Evolutionary conservation across 2,888 invertebrate genomes (phyloP), one percentile per base, ranked within the genome.

Genomic region (Aporophyla nigra): DNA sequence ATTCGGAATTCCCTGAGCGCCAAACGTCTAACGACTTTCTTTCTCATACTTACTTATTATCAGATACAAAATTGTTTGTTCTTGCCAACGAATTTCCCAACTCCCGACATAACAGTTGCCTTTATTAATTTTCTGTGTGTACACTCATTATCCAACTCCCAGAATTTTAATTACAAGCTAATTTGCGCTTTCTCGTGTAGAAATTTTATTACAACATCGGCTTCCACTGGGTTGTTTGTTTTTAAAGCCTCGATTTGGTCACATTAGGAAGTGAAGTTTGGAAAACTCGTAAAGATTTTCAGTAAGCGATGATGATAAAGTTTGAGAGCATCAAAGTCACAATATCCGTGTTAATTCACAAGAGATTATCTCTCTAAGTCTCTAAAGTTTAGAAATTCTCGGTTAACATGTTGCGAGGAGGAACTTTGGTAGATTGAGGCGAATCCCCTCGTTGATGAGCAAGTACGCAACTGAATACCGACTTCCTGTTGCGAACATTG

Each of bases 361-460:
- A 83, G 88, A 91, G 90, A 93, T 93, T 92, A 93, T 93, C 91
- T 91, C 92, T 92, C 91, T 89, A 90, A 93, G 91, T 90, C 90
- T 89, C 82, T 89, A 84, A 93, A 94, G 93, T 94, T 94, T 90
- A 90, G 91, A 92, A 93, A 91, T 93, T 93, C 87, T 87, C 87
- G 87, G 92, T 91, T 92, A 92, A 92, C 92, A 93, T 92, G 91
- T 92, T 92, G 90, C 90, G 83, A 89, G 83, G 93, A 88, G 90
- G 91, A 95, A 95, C 94, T 95, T 95, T 91, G 90, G 88, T 91
- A 90, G 92, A 94, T 95, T 93, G 93, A 91, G 88, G 92, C 89
- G 91, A 93, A 91, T 91, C 91, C 90, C 89, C 88, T 85, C 80
- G 89, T 90, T 92, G 92, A 93, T 92, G 93, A 93, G 91, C 88